phyloP scores from a whole-genome alignment of 2,888 invertebrate genomes.

The Phengaris arion region DNA sequence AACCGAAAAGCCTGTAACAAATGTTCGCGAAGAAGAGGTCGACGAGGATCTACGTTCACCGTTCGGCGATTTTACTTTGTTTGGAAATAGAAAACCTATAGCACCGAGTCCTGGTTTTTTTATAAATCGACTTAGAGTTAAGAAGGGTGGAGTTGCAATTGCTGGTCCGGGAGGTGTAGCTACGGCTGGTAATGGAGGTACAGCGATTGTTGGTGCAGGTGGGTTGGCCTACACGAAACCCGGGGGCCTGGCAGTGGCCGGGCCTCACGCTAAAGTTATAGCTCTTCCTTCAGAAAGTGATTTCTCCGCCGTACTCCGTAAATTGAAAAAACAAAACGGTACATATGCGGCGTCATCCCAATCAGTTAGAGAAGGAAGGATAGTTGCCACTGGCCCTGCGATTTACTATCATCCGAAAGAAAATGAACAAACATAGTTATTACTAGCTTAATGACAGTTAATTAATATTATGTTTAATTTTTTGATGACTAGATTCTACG shows the following conservation, averaged over 20 bases:
- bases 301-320: slow-evolving; percentile 75
- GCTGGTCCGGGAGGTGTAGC: slow-evolving; percentile 91
- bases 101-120: slow-evolving; percentile 81
- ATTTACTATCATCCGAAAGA: slow-evolving; percentile 82
- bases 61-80: slow-evolving; percentile 52
- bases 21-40: slow-evolving; percentile 32
- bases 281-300: slow-evolving; percentile 82
- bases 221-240: slow-evolving; percentile 88
- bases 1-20: slow-evolving; percentile 41
- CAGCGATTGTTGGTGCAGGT: slow-evolving; percentile 89
- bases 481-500: slow-evolving; percentile 64
- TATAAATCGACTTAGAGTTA: slow-evolving; percentile 84
- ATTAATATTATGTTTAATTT: slow-evolving; percentile 45
- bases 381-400: slow-evolving; percentile 87
- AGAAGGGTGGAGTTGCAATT: slow-evolving; percentile 88
- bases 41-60: slow-evolving; percentile 53
- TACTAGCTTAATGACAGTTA: slow-evolving; percentile 40
- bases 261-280: slow-evolving; percentile 85
- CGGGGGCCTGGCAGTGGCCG: slow-evolving; percentile 86
- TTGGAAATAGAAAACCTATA: slow-evolving; percentile 56
- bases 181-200: slow-evolving; percentile 88
- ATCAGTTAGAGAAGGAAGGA: slow-evolving; percentile 82
- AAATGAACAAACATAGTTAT: slow-evolving; percentile 52
- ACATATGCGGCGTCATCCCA: slow-evolving; percentile 62
- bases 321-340: slow-evolving; percentile 61